Conservation (phyloP, 2,113 vertebrate genomes). For the Etheostoma cragini region DNA sequence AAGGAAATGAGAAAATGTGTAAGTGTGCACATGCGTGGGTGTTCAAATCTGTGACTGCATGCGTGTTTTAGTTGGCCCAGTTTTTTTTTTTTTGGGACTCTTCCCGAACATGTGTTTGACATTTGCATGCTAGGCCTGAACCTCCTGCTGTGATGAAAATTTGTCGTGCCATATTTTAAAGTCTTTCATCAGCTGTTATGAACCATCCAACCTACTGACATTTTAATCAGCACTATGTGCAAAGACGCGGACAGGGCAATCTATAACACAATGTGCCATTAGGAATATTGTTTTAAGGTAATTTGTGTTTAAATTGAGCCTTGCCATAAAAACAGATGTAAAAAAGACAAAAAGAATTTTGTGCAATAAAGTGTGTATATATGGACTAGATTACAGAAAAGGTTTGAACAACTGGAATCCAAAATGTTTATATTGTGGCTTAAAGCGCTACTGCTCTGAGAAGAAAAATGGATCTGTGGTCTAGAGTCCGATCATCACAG, state of each 20-base stretch:
- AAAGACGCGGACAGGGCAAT: neutral
- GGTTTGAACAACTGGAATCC: neutral
- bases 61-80: conserved; percentile 44
- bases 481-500: neutral
- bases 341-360: neutral
- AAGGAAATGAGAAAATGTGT: conserved; percentile 15
- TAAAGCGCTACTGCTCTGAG: neutral
- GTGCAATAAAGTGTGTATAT: conserved; percentile 18
- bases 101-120: conserved; percentile 42
- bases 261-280: conserved; percentile 23
- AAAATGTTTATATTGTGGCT: neutral
- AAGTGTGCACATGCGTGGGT: neutral
- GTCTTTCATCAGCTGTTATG: conserved; percentile 31
- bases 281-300: neutral
- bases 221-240: conserved; percentile 17
- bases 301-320: neutral
- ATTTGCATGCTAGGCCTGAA: conserved; percentile 50
- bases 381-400: conserved; percentile 1
- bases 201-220: conserved; percentile 19
- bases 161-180: conserved; percentile 34
- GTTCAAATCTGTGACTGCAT: neutral
- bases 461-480: neutral
- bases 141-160: conserved; percentile 42
- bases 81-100: neutral
- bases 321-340: conserved; percentile 16